These are phyloP conservation scores for Physocephala rufipes DNA, from an alignment of 2,888 invertebrate species.

Conservation along the genomic window DNA sequence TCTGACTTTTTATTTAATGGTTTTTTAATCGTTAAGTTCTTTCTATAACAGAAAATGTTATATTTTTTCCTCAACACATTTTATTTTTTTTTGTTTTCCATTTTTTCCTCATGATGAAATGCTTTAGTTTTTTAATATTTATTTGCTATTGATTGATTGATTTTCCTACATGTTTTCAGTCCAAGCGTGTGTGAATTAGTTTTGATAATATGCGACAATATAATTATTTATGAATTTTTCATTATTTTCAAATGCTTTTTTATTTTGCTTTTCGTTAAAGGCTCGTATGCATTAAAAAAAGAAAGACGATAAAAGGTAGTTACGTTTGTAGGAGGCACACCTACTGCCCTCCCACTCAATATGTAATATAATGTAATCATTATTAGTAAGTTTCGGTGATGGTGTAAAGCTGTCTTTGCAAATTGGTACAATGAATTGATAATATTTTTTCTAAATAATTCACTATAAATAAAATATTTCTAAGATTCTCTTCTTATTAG, in stretches of 20 bases:
- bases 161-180: conserved; percentile 31
- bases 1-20: too few relatives aligned
- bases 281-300: conserved; percentile 1
- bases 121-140: conserved; percentile 35
- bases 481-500: neutral
- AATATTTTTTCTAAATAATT: conserved; percentile 27
- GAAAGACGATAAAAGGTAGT: neutral
- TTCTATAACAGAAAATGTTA: neutral
- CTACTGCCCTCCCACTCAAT: too few relatives aligned
- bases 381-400: conserved; percentile 27
- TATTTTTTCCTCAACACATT: conserved; percentile 35
- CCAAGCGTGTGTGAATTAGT: conserved; percentile 24
- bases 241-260: neutral
- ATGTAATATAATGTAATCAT: too few relatives aligned
- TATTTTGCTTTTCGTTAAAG: conserved; percentile 9
- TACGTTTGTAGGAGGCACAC: too few relatives aligned
- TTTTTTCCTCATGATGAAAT: conserved; percentile 1
- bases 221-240: neutral
- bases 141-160: too few relatives aligned
- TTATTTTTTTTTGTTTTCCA: neutral
- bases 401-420: conserved; percentile 36
- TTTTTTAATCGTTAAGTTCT: neutral
- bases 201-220: neutral
- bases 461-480: conserved; percentile 29
- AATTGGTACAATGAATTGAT: conserved; percentile 36